Evolutionary conservation across 2,888 invertebrate species (phyloP).

Genomic region (Caenorhabditis angaria): DNA sequence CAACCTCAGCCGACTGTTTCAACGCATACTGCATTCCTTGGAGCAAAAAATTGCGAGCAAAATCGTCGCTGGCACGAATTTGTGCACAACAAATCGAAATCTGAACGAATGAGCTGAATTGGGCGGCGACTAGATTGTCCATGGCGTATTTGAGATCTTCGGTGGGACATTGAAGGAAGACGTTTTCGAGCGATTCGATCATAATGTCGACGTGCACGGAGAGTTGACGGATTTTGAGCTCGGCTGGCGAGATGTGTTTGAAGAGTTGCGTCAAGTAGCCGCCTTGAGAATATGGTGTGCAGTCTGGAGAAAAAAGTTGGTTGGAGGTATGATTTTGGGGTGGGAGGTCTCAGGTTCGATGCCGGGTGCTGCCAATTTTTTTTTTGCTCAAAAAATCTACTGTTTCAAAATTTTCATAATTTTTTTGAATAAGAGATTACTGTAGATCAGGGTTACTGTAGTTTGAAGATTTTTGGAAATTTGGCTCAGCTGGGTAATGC

Average conservation of each 20-base stretch:
- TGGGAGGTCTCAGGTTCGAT: background rate
- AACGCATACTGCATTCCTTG: constrained; percentile 50
- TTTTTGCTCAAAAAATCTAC: too few relatives aligned
- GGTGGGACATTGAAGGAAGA: constrained; percentile 48
- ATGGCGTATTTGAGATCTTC: constrained; percentile 60
- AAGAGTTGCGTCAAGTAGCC: constrained; percentile 57
- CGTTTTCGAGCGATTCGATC: constrained; percentile 51
- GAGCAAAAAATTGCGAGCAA: constrained; percentile 36
- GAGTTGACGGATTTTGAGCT: constrained; percentile 40
- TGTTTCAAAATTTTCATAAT: too few relatives aligned
- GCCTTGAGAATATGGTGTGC: constrained; percentile 54
- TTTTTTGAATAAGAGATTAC: too few relatives aligned
- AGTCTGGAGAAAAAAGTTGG: constrained; percentile 1
- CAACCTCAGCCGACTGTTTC: constrained; percentile 37
- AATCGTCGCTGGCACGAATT: constrained; percentile 34
- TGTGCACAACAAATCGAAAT: constrained; percentile 53
- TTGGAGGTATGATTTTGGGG: background rate
- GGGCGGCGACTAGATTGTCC: constrained; percentile 32
- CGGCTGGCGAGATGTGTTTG: constrained; percentile 27
- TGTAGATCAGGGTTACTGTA: too few relatives aligned
- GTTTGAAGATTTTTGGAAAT: too few relatives aligned
- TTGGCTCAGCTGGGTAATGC: too few relatives aligned
- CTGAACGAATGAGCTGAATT: constrained; percentile 59
- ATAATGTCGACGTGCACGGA: constrained; percentile 61
- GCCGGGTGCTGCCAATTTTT: background rate